A percentile compares a stretch with the other conserved stretches of the same genome.
Conservation (phyloP, 2,113 vertebrate species). For the Amia ocellicauda region DNA sequence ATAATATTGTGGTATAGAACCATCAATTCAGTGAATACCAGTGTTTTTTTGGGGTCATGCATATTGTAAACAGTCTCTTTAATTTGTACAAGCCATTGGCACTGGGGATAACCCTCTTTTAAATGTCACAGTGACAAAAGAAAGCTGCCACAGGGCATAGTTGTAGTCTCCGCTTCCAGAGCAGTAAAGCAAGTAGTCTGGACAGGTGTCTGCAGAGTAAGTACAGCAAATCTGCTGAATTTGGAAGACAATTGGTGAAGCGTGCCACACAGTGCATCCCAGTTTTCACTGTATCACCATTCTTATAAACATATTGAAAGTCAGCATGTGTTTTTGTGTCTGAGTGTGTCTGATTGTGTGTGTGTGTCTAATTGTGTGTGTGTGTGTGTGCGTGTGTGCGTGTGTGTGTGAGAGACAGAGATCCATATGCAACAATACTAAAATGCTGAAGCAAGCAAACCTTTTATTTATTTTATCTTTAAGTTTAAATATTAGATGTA, state of each 20-base stretch:
- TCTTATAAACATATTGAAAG: conserved; percentile 27
- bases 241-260: conserved; percentile 1
- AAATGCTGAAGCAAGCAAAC: conserved; percentile 26
- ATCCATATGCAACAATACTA: conserved; percentile 22
- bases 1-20: conserved; percentile 6
- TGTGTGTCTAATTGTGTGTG: too few relatives aligned
- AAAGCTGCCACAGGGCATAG: too few relatives aligned
- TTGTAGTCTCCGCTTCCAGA: neutral
- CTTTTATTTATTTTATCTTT: too few relatives aligned
- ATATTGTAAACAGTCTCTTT: neutral
- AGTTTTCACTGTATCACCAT: neutral
- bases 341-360: too few relatives aligned
- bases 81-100: neutral
- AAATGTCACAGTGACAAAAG: neutral
- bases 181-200: neutral
- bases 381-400: too few relatives aligned
- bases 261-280: neutral
- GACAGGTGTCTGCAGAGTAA: conserved; percentile 1
- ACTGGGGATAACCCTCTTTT: neutral
- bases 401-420: too few relatives aligned
- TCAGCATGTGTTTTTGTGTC: conserved; percentile 32
- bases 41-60: neutral
- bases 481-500: too few relatives aligned
- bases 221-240: neutral
- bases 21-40: neutral